A percentile compares a stretch with the other conserved stretches of the same genome.
Evolutionary conservation across 2,797 vertebrate genomes (phyloP).

Genomic region (Lepus townsendii): DNA sequence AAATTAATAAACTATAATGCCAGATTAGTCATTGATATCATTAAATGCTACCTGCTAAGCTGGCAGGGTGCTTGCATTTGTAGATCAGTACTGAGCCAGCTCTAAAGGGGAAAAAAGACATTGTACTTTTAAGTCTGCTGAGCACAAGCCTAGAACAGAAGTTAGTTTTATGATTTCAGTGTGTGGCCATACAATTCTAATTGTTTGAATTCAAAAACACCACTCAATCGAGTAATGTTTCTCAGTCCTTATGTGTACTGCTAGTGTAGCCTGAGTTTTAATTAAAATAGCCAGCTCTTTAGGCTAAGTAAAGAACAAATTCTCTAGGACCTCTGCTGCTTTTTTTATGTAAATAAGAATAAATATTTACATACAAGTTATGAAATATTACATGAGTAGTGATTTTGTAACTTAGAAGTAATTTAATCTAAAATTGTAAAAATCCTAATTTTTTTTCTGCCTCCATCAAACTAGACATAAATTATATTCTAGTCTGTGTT

Average conservation of each 20-base stretch:
- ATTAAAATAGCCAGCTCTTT: background rate
- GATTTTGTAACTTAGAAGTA: background rate
- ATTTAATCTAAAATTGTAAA: slow-evolving; percentile 31
- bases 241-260: background rate
- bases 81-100: background rate
- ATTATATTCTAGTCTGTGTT: background rate
- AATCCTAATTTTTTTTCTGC: background rate
- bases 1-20: background rate
- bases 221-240: background rate
- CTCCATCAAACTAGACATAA: background rate
- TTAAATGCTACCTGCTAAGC: background rate
- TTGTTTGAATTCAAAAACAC: background rate
- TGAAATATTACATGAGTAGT: background rate
- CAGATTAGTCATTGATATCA: background rate
- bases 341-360: slow-evolving; percentile 11
- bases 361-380: slow-evolving; percentile 15
- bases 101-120: background rate
- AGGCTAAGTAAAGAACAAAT: background rate
- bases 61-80: background rate
- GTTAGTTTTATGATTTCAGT: background rate
- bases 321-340: background rate
- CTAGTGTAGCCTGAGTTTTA: background rate
- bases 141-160: background rate
- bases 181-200: background rate
- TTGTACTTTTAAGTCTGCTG: background rate